A percentile compares a stretch with the other conserved stretches of the same genome.
Conservation (phyloP, 2,888 invertebrate species). For the Phyllotreta cruciferae region DNA sequence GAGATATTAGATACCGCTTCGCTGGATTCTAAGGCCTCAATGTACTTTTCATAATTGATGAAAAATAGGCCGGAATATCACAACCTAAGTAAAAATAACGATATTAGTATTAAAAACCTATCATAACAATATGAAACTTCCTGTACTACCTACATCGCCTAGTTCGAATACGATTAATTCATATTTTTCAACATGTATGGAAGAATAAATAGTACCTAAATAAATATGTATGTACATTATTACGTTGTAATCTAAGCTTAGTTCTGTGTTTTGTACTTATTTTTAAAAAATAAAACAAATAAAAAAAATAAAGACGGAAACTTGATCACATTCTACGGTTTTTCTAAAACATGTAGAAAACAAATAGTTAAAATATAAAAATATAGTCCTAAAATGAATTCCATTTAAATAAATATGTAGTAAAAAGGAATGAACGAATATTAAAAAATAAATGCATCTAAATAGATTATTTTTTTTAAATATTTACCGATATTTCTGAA, state of each 20-base stretch:
- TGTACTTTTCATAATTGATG: too few relatives aligned
- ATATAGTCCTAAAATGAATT: slow-evolving; percentile 19
- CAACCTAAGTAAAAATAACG: not conserved
- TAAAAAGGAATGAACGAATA: not conserved
- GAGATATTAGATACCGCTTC: too few relatives aligned
- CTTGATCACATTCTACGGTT: slow-evolving; percentile 42
- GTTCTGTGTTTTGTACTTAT: slow-evolving; percentile 39
- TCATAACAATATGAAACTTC: slow-evolving; percentile 8
- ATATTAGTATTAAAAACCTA: not conserved
- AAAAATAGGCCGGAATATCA: slow-evolving; percentile 4
- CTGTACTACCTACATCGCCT: slow-evolving; percentile 11
- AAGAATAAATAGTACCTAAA: slow-evolving; percentile 36
- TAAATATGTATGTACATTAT: slow-evolving; percentile 39
- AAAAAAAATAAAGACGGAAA: slow-evolving; percentile 40
- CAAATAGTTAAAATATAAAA: slow-evolving; percentile 29
- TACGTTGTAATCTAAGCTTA: slow-evolving; percentile 38
- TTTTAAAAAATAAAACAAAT: slow-evolving; percentile 34
- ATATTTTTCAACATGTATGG: slow-evolving; percentile 32
- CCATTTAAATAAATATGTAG: not conserved
- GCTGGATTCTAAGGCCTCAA: too few relatives aligned
- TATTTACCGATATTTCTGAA: not conserved
- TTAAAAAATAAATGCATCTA: not conserved
- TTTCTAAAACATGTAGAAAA: slow-evolving; percentile 37
- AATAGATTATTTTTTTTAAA: not conserved
- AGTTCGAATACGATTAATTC: slow-evolving; percentile 14